Percentiles rank a stretch among this genome's conserved stretches.
phyloP scores from a whole-genome alignment of 2,113 vertebrate genomes.

The Grus americana region DNA sequence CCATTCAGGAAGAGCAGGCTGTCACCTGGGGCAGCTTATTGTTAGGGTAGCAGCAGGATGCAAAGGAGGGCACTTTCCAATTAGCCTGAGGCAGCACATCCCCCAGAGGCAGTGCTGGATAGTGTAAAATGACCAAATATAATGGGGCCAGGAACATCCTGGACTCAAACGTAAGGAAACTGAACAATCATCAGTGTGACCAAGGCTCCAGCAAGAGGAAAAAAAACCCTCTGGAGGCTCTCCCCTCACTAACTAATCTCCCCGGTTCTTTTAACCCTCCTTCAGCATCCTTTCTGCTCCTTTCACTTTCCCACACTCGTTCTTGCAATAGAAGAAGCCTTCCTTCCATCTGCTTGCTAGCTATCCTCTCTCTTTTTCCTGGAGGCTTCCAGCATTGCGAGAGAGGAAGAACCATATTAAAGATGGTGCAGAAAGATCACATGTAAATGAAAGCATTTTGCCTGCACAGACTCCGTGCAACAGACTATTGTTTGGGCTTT shows the following conservation, averaged over 20 bases:
- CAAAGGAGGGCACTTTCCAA: neutral
- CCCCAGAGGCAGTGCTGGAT: neutral
- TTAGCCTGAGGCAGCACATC: neutral
- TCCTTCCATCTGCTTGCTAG: too few relatives aligned
- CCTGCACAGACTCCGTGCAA: too few relatives aligned
- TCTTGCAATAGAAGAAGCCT: neutral
- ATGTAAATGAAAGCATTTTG: neutral
- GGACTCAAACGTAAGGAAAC: neutral
- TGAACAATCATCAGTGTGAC: neutral
- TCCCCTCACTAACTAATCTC: neutral
- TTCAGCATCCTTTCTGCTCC: neutral
- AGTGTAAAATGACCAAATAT: neutral
- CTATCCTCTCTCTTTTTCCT: neutral
- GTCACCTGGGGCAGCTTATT: neutral
- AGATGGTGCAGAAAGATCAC: fast-evolving
- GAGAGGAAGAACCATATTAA: neutral
- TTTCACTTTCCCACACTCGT: neutral
- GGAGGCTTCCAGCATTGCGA: fast-evolving
- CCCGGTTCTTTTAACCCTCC: neutral
- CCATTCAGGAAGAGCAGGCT: neutral
- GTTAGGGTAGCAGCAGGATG: neutral
- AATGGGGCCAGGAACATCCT: neutral
- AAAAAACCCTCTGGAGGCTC: neutral
- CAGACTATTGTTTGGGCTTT: neutral
- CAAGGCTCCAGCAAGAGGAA: neutral